phyloP scores from a whole-genome alignment of 1,140 invertebrate genomes.

The Papilio machaon region DNA sequence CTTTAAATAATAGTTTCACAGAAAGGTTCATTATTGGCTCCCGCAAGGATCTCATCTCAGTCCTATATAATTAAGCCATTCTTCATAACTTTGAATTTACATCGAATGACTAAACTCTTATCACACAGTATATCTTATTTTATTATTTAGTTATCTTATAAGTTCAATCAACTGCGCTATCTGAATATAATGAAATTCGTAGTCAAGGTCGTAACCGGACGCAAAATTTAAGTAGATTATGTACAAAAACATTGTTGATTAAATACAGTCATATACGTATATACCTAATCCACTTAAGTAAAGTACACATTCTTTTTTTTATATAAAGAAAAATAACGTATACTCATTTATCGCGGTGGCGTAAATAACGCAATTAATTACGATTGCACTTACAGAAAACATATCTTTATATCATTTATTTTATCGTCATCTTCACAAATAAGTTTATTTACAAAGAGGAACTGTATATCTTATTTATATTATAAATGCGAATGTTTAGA shows the following conservation, averaged over 20 bases:
- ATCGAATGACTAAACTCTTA: background rate
- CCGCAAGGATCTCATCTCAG: background rate
- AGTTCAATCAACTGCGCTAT: constrained; percentile 17
- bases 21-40: background rate
- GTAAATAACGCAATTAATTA: background rate
- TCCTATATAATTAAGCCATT: background rate
- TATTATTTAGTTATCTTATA: constrained; percentile 18
- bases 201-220: constrained; percentile 12
- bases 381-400: background rate
- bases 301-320: background rate
- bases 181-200: constrained; percentile 3
- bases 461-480: no score
- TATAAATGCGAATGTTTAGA: no score
- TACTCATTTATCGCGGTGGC: background rate
- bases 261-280: background rate
- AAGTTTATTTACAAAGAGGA: background rate
- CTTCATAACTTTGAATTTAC: background rate
- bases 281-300: background rate
- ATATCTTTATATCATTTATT: background rate
- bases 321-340: constrained; percentile 1
- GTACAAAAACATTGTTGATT: background rate
- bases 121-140: background rate
- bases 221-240: background rate
- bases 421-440: background rate
- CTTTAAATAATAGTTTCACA: background rate